Conservation (phyloP, 1,140 invertebrate species). For the Drosophila saltans region DNA sequence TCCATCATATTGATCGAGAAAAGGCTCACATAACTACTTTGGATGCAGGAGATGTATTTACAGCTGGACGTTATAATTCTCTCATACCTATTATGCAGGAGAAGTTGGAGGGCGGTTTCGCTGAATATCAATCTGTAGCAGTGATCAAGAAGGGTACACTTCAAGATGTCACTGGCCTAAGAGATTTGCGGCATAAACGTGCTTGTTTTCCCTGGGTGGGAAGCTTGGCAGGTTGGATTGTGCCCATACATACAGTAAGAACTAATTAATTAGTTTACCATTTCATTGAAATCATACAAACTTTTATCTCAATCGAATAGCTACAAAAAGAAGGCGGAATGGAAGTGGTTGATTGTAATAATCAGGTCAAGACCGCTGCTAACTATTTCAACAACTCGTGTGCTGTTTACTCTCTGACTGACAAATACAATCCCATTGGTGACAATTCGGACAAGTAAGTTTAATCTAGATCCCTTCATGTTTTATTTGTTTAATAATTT, state of each 20-base stretch:
- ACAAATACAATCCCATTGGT: conserved; percentile 97
- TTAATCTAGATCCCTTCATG: neutral
- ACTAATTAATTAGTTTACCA: neutral
- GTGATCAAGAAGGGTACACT: conserved; percentile 89
- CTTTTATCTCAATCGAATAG: conserved; percentile 82
- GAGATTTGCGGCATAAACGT: conserved; percentile 89
- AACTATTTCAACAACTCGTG: conserved; percentile 96
- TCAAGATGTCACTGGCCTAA: conserved; percentile 86
- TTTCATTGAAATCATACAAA: neutral
- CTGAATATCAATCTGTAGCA: conserved; percentile 92
- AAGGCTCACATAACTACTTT: conserved; percentile 93
- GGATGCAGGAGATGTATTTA: conserved; percentile 96
- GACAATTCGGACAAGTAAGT: conserved; percentile 87
- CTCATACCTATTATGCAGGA: conserved; percentile 95
- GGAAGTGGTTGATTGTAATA: conserved; percentile 96
- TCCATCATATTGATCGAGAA: conserved; percentile 89
- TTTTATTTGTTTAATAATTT: neutral
- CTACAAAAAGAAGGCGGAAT: conserved; percentile 92
- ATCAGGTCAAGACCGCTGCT: conserved; percentile 96
- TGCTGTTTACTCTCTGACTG: conserved; percentile 94
- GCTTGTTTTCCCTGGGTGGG: conserved; percentile 97
- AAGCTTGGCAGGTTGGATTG: conserved; percentile 95
- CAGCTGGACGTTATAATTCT: conserved; percentile 95
- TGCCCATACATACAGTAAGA: conserved; percentile 92
- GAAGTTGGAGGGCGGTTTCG: conserved; percentile 84